These are phyloP conservation scores for Cyclargus thomasi DNA, from an alignment of 1,140 invertebrate species.

Conservation along the genomic window DNA sequence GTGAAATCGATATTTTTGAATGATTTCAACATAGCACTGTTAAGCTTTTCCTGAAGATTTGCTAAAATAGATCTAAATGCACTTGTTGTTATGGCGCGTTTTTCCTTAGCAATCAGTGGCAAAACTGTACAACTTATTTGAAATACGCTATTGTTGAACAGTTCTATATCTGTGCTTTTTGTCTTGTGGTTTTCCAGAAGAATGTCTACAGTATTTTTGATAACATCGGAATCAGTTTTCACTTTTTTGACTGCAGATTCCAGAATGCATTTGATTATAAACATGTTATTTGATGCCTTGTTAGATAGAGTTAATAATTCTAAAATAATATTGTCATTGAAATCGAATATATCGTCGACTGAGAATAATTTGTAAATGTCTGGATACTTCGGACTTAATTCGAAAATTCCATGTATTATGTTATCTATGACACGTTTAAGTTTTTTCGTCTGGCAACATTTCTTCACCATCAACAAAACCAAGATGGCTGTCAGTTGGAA, in stretches of 20 bases:
- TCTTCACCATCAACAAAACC: conserved; percentile 49
- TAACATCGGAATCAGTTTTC: conserved; percentile 48
- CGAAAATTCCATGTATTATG: conserved; percentile 47
- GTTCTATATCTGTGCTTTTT: conserved; percentile 40
- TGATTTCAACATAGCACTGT: conserved; percentile 47
- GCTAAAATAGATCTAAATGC: conserved; percentile 58
- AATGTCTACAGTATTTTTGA: conserved; percentile 51
- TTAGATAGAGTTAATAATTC: conserved; percentile 51
- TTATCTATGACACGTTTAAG: conserved; percentile 41
- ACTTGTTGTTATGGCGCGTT: conserved; percentile 52
- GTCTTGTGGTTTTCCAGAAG: conserved; percentile 45
- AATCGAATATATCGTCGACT: conserved; percentile 50
- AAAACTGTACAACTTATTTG: conserved; percentile 59
- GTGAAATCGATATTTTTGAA: conserved; percentile 59
- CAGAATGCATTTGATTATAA: conserved; percentile 48
- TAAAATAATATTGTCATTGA: conserved; percentile 39
- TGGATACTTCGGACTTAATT: conserved; percentile 52
- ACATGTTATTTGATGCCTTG: conserved; percentile 45
- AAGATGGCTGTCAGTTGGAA: conserved; percentile 55
- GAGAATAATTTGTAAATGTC: conserved; percentile 60
- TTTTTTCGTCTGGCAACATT: conserved; percentile 49
- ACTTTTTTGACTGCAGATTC: conserved; percentile 61
- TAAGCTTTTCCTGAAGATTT: conserved; percentile 61
- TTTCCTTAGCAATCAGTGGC: conserved; percentile 59
- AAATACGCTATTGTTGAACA: conserved; percentile 51